Conservation (phyloP, 2,113 vertebrate genomes). For the Chrysochloris asiatica region DNA sequence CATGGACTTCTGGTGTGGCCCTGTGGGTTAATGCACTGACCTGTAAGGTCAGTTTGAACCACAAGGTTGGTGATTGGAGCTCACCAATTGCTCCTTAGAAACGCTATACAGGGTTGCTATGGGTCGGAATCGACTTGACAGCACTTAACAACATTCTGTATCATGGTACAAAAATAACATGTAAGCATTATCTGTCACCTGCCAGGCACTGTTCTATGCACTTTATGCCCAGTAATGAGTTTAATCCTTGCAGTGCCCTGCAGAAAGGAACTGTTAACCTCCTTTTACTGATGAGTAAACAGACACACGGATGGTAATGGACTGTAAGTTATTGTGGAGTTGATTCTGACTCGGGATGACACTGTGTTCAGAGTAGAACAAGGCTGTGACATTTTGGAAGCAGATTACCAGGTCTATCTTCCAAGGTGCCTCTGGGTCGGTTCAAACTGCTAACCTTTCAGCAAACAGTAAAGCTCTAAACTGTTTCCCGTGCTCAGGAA, state of each 20-base stretch:
- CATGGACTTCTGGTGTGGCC: too few relatives aligned
- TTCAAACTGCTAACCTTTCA: not conserved
- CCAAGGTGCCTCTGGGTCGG: not conserved
- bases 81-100: too few relatives aligned
- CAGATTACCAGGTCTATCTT: not conserved
- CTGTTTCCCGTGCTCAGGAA: not conserved
- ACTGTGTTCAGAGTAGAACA: not conserved
- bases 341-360: not conserved
- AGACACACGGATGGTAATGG: not conserved
- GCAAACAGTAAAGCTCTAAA: not conserved
- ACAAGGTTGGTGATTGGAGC: too few relatives aligned
- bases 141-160: not conserved
- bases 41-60: too few relatives aligned
- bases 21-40: too few relatives aligned
- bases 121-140: too few relatives aligned
- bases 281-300: slow-evolving; percentile 12
- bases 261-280: not conserved
- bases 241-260: not conserved
- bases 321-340: not conserved
- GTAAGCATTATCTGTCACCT: not conserved
- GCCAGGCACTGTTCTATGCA: not conserved
- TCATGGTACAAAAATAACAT: not conserved
- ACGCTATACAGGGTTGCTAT: too few relatives aligned
- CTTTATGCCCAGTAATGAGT: not conserved
- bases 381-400: not conserved